Evolutionary conservation across 1,140 invertebrate species (phyloP).

Genomic region (Psilanteris sp.): DNA sequence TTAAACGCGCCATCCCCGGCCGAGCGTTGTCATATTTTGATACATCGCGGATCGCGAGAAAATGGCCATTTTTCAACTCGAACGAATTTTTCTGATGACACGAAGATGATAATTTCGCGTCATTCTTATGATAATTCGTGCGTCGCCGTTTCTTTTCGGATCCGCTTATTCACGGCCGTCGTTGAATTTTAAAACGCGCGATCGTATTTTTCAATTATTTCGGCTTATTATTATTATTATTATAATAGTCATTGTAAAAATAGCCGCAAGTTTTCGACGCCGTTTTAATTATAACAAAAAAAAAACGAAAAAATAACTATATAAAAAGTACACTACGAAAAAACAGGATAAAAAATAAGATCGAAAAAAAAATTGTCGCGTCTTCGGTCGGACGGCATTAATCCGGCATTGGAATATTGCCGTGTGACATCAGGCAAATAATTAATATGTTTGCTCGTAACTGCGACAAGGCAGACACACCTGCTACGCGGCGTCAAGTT

Average conservation of each 20-base stretch:
- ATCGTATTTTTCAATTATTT: too few relatives aligned
- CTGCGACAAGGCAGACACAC: constrained; percentile 43
- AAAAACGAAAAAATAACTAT: too few relatives aligned
- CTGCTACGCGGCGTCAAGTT: constrained; percentile 49
- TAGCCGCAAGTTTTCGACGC: too few relatives aligned
- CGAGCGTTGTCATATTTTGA: constrained; percentile 44
- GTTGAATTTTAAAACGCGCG: too few relatives aligned
- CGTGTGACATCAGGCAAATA: constrained; percentile 48
- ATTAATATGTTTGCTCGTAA: constrained; percentile 62
- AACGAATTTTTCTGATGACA: constrained; percentile 41
- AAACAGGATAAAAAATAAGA: too few relatives aligned
- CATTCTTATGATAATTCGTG: constrained; percentile 36
- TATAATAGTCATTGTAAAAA: too few relatives aligned
- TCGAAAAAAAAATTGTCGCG: too few relatives aligned
- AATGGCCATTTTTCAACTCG: constrained; percentile 38
- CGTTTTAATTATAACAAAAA: too few relatives aligned
- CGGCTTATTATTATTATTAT: too few relatives aligned
- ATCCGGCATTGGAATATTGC: constrained; percentile 48
- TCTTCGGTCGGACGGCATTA: constrained; percentile 20
- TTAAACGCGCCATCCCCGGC: constrained; percentile 40
- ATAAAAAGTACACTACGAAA: too few relatives aligned
- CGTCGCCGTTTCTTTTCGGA: constrained; percentile 2
- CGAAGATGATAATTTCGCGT: constrained; percentile 37
- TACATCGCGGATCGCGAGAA: constrained; percentile 37
- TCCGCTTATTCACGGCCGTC: constrained; percentile 7